phyloP scores from a whole-genome alignment of 2,888 invertebrate genomes.

The Sarcophaga variegata region DNA sequence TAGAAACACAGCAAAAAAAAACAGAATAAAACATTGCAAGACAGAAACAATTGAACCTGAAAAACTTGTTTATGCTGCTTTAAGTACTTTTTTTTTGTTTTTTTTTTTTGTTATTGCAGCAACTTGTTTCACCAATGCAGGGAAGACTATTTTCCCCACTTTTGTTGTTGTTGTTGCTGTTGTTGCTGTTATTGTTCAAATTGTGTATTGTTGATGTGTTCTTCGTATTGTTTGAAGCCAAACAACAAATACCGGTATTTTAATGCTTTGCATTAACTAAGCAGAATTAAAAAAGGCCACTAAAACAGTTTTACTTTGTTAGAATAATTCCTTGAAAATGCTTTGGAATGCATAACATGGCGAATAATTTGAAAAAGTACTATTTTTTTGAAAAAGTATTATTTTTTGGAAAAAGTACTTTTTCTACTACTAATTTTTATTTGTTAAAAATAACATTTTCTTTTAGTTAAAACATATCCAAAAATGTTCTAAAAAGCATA shows the following conservation, averaged over 20 bases:
- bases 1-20: background rate
- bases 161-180: background rate
- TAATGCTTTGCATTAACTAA: background rate
- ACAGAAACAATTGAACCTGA: conserved; percentile 62
- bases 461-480: no score
- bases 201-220: no score
- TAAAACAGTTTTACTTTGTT: no score
- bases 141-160: background rate
- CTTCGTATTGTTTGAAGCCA: background rate
- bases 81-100: conserved; percentile 38
- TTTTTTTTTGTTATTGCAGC: background rate
- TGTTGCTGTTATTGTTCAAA: background rate
- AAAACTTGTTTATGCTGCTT: conserved; percentile 60
- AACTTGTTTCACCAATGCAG: background rate
- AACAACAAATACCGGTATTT: background rate
- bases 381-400: no score
- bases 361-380: no score
- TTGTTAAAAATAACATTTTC: no score
- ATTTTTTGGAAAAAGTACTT: no score
- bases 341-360: no score
- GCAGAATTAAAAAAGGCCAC: no score
- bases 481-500: no score
- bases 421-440: no score
- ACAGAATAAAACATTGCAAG: background rate
- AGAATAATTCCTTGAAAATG: no score